Evolutionary conservation across 1,140 invertebrate genomes (phyloP), one percentile per base, ranked within the genome.

Genomic region (Akabosia matsudoensis): DNA sequence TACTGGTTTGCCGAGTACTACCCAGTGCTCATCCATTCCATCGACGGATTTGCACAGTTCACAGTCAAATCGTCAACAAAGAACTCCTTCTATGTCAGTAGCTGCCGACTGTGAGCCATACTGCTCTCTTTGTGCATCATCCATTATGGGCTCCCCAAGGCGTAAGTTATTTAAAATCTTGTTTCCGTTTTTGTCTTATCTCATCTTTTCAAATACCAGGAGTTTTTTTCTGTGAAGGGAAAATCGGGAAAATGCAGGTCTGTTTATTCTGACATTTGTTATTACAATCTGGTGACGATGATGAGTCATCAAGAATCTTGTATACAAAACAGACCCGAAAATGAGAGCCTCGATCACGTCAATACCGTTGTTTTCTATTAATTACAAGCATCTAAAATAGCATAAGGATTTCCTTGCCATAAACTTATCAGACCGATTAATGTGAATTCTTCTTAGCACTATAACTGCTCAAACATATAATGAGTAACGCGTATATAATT

Each of bases 101-200:
- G 54, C 26, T 18, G 52, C 73, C 13, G 78, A 80, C 52, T 78
- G 79, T 74, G 79, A 80, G 45, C 74, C 76, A 18, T 80, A 75
- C 67, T 78, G 79, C 61, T 76, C 76, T 26, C 51, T 78, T 1
- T 80, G 76, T 52, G 73, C 76, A 16, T 74, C 77, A 31, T 61
- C 76, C 70, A 72, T 72, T 22, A 72, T 72, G 33, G 70, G 33
- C 24, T 72, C 70, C 10, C 33, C 70, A 72, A 45, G 33, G 14
- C 33, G 70, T 72, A 72, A 72, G 70, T 72, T 51, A 72, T 22
- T 24, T 72, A 37, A 45, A 34, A 45, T 37, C 26, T 34, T 14
- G 13, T 72, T 72, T 4, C 61, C 28, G 24, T 31, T 67, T n/a
- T 61, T 7, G 4, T 61, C n/a, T 45, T 45, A 7, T 24, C n/a